Evolutionary conservation across 2,113 vertebrate species (phyloP), one percentile per base, ranked within the genome.

Genomic region (Siniperca chuatsi): DNA sequence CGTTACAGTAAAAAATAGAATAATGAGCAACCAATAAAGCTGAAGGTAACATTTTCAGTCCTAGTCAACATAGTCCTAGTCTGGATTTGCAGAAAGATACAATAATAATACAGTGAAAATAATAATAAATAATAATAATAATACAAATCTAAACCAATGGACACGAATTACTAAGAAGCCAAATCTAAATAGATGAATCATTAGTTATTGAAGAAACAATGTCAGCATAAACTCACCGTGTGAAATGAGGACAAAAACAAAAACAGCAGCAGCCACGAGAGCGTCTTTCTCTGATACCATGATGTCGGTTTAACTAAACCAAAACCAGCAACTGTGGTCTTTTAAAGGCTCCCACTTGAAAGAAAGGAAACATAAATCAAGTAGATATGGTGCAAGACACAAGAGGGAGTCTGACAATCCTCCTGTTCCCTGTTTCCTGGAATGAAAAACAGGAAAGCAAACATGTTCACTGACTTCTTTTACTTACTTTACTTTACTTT

Each of bases 351-450:
- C 60, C 54, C n/a, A 40, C 25, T 25, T 4, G 40, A 48, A 54
- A 37, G 16, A 79, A 29, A 83, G 84, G 83, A 90, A 71, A 69
- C 90, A 87, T 92, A 46, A 81, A 91, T 90, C 81, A 83, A n/a
- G 58, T 0, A 44, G 81, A 89, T 82, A 55, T 78, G 87, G 71
- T 64, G 82, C 90, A 84, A 85, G 69, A 57, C 44, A 58, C 44
- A 3, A 68, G 78, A 48, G 91, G 86, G 90, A 81, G 91, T 74
- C n/a, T 0, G 42, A 57, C 20, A 6, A 3, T 35, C 68, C 68
- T 77, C 46, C 70, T 11, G 8, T 37, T 79, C 50, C 62, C 62
- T 2, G 21, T 68, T 90, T 90, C 85, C 83, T 64, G 82, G 78
- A 81, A 64, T 13, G 68, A 84, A 78, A 81, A 91, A 84, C 90